phyloP scores from a whole-genome alignment of 1,140 invertebrate species.

The Panagrolaimus sp. region DNA sequence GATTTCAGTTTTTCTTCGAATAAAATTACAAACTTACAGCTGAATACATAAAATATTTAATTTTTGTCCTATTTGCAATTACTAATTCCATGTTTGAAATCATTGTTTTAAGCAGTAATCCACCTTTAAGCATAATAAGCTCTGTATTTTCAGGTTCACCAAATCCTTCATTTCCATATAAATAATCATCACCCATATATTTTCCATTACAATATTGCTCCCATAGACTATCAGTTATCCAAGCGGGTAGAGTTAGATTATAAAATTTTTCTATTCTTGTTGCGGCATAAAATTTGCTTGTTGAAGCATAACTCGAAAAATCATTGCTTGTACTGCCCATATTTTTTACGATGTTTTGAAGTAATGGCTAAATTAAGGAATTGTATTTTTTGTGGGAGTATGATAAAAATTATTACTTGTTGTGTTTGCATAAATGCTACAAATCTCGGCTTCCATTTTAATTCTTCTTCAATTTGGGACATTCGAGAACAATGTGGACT shows the following conservation, averaged over 20 bases:
- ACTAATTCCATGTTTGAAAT: constrained; percentile 1
- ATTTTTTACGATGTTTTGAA: too few relatives aligned
- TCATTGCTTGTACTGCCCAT: too few relatives aligned
- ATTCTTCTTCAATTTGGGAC: too few relatives aligned
- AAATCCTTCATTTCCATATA: neutral
- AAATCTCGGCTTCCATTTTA: too few relatives aligned
- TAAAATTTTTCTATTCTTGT: neutral
- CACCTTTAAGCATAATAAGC: neutral
- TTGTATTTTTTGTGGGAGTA: too few relatives aligned
- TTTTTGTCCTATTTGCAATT: neutral
- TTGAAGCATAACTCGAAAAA: too few relatives aligned
- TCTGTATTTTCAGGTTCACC: neutral
- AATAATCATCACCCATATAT: neutral
- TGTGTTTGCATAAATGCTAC: too few relatives aligned
- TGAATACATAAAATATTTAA: constrained; percentile 4
- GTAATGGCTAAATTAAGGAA: too few relatives aligned
- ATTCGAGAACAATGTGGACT: too few relatives aligned
- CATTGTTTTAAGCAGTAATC: neutral
- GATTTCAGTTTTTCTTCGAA: too few relatives aligned
- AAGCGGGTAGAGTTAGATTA: neutral
- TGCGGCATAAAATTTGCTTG: too few relatives aligned
- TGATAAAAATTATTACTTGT: too few relatives aligned
- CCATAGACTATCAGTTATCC: neutral
- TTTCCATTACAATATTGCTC: neutral
- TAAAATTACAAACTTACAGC: neutral